A percentile compares a stretch with the other conserved stretches of the same genome.
Evolutionary conservation across 2,888 invertebrate genomes (phyloP).

Genomic region (Octodonta nipae): DNA sequence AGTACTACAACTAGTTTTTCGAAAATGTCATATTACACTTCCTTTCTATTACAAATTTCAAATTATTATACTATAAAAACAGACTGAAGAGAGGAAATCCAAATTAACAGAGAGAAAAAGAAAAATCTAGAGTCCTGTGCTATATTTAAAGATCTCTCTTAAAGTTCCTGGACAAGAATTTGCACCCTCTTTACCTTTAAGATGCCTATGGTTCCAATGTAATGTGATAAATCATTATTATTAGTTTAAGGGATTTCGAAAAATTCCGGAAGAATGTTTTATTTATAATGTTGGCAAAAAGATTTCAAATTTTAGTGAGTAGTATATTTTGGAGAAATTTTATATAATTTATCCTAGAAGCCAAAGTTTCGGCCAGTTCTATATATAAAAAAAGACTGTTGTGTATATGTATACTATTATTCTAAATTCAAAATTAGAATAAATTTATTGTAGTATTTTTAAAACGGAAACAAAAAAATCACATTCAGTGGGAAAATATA

Average conservation of each 20-base stretch:
- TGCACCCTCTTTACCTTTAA: too few relatives aligned
- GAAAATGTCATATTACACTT: too few relatives aligned
- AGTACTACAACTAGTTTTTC: too few relatives aligned
- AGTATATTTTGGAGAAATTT: slow-evolving; percentile 34
- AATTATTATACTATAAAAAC: too few relatives aligned
- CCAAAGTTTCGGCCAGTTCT: slow-evolving; percentile 52
- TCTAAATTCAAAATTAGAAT: slow-evolving; percentile 36
- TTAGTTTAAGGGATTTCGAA: slow-evolving; percentile 19
- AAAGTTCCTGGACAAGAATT: slow-evolving; percentile 38
- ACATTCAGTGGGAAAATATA: slow-evolving; percentile 24
- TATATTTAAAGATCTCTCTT: too few relatives aligned
- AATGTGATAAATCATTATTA: slow-evolving; percentile 37
- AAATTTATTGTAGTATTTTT: slow-evolving; percentile 27
- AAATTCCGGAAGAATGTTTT: slow-evolving; percentile 13
- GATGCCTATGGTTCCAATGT: slow-evolving; percentile 32
- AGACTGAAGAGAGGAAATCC: too few relatives aligned
- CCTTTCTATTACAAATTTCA: too few relatives aligned
- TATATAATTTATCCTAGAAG: slow-evolving; percentile 32
- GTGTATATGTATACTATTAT: slow-evolving; percentile 47
- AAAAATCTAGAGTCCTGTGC: too few relatives aligned
- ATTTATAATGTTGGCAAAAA: slow-evolving; percentile 16
- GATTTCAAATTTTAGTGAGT: slow-evolving; percentile 30
- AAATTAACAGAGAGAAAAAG: too few relatives aligned
- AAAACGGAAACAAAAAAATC: slow-evolving; percentile 16
- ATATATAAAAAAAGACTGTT: slow-evolving; percentile 46